These are phyloP conservation scores for Centropus bengalensis DNA, from an alignment of 2,113 vertebrate genomes.

Conservation along the genomic window DNA sequence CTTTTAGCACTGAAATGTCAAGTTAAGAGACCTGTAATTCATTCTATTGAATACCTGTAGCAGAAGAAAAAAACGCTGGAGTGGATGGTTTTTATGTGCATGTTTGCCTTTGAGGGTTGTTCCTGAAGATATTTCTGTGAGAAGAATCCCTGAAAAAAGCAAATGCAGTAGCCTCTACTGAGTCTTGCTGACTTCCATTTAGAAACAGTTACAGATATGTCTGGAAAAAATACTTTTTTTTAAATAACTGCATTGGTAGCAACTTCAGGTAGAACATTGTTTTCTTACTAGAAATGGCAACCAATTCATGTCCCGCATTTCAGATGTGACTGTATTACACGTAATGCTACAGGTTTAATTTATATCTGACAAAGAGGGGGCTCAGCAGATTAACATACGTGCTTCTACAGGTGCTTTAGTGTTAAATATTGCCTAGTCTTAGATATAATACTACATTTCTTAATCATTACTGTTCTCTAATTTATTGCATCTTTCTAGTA, in stretches of 20 bases:
- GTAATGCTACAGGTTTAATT: not conserved
- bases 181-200: not conserved
- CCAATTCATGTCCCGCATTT: not conserved
- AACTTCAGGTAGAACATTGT: accelerated
- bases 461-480: constrained; percentile 26
- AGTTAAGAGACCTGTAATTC: not conserved
- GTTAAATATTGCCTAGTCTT: not conserved
- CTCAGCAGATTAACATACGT: not conserved
- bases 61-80: not conserved
- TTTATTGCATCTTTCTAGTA: constrained; percentile 29
- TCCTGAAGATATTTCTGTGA: not conserved
- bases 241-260: not conserved
- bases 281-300: too few relatives aligned
- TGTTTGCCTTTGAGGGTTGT: not conserved
- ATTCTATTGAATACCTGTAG: not conserved
- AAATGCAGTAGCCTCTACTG: not conserved
- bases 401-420: not conserved
- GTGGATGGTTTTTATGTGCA: not conserved
- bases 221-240: not conserved
- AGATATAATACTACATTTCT: not conserved
- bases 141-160: not conserved
- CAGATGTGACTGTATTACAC: not conserved
- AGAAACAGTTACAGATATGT: not conserved
- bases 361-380: not conserved
- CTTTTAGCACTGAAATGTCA: not conserved